phyloP scores from a whole-genome alignment of 2,797 vertebrate genomes.

The Tapera naevia region DNA sequence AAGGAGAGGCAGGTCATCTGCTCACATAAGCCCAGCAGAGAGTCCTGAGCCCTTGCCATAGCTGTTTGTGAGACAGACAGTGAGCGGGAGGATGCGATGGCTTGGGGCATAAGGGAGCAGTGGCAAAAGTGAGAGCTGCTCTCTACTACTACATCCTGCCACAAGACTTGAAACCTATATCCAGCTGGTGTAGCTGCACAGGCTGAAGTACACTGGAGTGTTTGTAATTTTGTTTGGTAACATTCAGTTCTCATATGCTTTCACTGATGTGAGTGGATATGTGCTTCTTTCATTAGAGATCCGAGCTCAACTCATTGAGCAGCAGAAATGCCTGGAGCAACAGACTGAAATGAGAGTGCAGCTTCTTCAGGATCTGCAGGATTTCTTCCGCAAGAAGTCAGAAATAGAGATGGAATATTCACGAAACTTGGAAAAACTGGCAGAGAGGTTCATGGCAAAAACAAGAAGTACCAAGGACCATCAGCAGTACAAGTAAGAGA shows the following conservation, averaged over 20 bases:
- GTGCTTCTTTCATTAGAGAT: conserved; percentile 82
- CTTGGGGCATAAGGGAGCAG: rapidly evolving
- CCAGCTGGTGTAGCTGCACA: background rate
- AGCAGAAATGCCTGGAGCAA: conserved; percentile 98
- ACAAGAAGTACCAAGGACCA: conserved; percentile 98
- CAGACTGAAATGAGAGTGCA: conserved; percentile 98
- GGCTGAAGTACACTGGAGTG: background rate
- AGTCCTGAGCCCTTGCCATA: background rate
- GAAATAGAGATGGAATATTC: conserved; percentile 99
- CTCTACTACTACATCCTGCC: background rate
- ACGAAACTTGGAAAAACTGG: conserved; percentile 94
- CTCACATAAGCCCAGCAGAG: background rate
- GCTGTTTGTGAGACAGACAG: background rate
- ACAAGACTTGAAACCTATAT: background rate
- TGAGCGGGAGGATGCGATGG: background rate
- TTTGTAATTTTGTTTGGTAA: background rate
- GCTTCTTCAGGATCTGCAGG: conserved; percentile 96
- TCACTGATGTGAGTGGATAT: conserved; percentile 36
- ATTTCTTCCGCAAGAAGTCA: conserved; percentile 98
- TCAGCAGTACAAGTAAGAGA: conserved; percentile 94
- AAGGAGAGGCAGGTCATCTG: background rate
- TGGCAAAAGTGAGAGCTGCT: background rate
- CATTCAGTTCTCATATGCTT: background rate
- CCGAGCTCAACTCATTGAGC: conserved; percentile 94
- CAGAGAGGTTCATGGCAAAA: conserved; percentile 99